Evolutionary conservation across 1,140 invertebrate genomes (phyloP), one percentile per base, ranked within the genome.

Genomic region (Drosophila kanapiae): DNA sequence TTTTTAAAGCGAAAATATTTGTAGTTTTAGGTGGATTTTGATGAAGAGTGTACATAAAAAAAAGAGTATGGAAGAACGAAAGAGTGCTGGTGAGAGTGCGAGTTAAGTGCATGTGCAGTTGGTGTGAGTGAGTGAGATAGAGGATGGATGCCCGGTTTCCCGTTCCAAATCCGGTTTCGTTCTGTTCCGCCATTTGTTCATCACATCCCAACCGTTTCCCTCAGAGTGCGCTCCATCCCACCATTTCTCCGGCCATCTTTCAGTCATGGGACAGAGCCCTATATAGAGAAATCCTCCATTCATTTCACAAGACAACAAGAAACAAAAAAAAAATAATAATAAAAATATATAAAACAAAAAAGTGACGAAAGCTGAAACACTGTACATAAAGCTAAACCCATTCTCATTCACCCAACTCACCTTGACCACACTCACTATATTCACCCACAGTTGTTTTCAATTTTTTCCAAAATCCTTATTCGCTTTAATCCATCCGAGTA

Each of bases 301-400:
- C 63, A 54, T 54, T 62, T 40, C 4, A 62, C 35, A 38, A 38
- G 23, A 54, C 48, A 63, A 42, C 10, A 18, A 47, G 18, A 29
- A 13, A 45, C 35, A 14, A 37, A 35, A 13, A 37, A 47, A 33
- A 65, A 38, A 37, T 3, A 27, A 43, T 14, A 29, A 38, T 38
- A 42, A 14, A 23, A 23, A 37, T 16, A 23, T 23, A 23, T 23
- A 23, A 37, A 37, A 2, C 4, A 29, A 16, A 45, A 62, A 43
- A 62, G 40, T 47, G 16, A 47, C 16, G 45, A 60, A 67, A 72
- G 53, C 68, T 49, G 65, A 74, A 74, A 74, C 70, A 74, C 69
- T 74, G 70, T 74, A 74, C 70, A 61, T 68, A 75, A 77, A 69
- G 64, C 54, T 65, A 49, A 61, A n/a, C n/a, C 40, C 47, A 76